phyloP scores from a whole-genome alignment of 2,888 invertebrate species.

The Andrena bucephala region DNA sequence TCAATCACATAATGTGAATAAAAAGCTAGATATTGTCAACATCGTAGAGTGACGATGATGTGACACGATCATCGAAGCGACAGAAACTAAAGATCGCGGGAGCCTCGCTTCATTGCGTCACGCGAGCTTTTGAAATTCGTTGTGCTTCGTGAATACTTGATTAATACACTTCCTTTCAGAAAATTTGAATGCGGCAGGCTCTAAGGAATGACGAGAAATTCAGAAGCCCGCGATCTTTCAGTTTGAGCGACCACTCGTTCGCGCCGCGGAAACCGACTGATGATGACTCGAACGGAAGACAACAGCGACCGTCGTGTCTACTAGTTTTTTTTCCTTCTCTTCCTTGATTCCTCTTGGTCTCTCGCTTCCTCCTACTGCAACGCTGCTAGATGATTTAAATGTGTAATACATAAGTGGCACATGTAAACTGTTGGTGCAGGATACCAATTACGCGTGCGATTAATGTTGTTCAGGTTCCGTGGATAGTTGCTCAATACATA shows the following conservation, averaged over 20 bases:
- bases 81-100: too few species aligned
- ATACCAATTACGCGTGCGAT: neutral
- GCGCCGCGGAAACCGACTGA: slow-evolving; percentile 32
- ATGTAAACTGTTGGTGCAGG: neutral
- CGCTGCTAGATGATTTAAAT: neutral
- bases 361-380: neutral
- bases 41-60: too few species aligned
- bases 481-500: too few species aligned
- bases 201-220: too few species aligned
- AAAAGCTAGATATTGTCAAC: too few species aligned
- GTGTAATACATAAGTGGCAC: neutral
- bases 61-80: too few species aligned
- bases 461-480: neutral
- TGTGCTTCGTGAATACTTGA: too few species aligned
- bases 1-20: neutral
- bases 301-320: neutral
- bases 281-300: slow-evolving; percentile 20
- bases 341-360: neutral
- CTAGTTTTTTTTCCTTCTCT: neutral
- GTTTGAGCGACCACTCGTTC: neutral
- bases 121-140: too few species aligned
- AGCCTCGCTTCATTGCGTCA: too few species aligned
- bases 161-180: too few species aligned
- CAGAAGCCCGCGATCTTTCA: neutral
- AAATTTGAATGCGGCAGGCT: too few species aligned